Evolutionary conservation across 2,888 invertebrate species (phyloP).

Genomic region (Sphaeridia pumilis): DNA sequence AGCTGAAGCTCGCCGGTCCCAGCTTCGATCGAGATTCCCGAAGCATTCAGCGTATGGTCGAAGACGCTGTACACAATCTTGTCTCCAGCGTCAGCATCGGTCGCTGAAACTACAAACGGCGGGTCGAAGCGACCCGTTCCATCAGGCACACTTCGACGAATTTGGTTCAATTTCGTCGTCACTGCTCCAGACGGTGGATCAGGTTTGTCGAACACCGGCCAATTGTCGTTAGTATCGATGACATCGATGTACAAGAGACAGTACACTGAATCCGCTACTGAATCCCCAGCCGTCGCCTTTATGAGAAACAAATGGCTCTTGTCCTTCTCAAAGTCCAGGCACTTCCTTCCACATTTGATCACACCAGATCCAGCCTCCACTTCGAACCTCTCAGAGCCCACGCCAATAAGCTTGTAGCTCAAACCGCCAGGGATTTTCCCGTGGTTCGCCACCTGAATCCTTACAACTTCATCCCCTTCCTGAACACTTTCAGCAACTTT

Average conservation of each 20-base stretch:
- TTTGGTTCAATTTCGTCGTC: constrained; percentile 19
- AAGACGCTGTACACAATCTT: constrained; percentile 24
- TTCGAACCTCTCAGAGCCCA: constrained; percentile 60
- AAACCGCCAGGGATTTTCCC: constrained; percentile 40
- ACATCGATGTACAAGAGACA: constrained; percentile 31
- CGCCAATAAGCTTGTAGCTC: constrained; percentile 61
- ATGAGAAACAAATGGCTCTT: constrained; percentile 32
- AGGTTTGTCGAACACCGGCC: constrained; percentile 34
- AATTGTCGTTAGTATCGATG: constrained; percentile 30
- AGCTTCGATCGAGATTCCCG: constrained; percentile 49
- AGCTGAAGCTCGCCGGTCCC: constrained; percentile 60
- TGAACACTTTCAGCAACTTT: constrained; percentile 61
- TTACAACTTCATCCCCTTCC: constrained; percentile 29
- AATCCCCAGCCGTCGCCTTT: constrained; percentile 29
- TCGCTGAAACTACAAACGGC: constrained; percentile 56
- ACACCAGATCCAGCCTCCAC: constrained; percentile 59
- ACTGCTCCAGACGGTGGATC: constrained; percentile 2
- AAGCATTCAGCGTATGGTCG: constrained; percentile 25
- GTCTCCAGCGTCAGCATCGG: constrained; percentile 31
- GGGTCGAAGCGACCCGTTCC: constrained; percentile 65
- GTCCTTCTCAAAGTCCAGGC: constrained; percentile 32
- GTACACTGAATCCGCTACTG: constrained; percentile 32
- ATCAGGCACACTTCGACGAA: constrained; percentile 56
- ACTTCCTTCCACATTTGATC: constrained; percentile 42
- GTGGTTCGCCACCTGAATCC: constrained; percentile 28